Evolutionary conservation across 35 echinoderm and acorn worm genomes (phyloP).

Genomic region (Apostichopus californicus): DNA sequence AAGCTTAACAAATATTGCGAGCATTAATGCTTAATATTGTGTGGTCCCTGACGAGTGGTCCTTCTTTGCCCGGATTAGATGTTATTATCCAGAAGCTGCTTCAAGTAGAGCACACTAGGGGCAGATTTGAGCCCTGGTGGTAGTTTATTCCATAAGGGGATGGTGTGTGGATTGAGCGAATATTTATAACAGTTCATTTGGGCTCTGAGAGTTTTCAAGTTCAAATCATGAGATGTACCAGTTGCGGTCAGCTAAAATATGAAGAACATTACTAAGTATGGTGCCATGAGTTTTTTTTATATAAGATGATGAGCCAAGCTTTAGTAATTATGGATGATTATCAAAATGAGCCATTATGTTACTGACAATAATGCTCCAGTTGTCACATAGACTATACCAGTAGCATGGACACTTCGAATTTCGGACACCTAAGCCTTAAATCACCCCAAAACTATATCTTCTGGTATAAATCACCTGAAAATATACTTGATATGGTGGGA

Average conservation of each 20-base stretch:
- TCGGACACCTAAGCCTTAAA: too few species aligned
- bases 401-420: too few species aligned
- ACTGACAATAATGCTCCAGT: constrained; percentile 15
- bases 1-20: too few species aligned
- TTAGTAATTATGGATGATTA: neutral
- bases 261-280: neutral
- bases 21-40: too few species aligned
- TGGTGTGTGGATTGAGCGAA: neutral
- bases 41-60: too few species aligned
- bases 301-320: neutral
- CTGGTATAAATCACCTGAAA: too few species aligned
- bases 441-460: too few species aligned
- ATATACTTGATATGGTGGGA: too few species aligned
- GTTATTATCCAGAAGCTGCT: too few species aligned
- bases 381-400: constrained; percentile 19
- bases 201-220: neutral
- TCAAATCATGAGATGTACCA: neutral
- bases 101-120: too few species aligned
- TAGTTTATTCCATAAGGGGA: neutral
- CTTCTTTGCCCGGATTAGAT: too few species aligned
- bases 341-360: neutral
- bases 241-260: neutral
- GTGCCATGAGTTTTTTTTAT: neutral
- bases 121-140: too few species aligned
- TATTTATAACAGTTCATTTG: neutral